Base-by-base conservation (phyloP, 1,140 invertebrate genomes). In the Calliopsis andreniformis region DNA sequence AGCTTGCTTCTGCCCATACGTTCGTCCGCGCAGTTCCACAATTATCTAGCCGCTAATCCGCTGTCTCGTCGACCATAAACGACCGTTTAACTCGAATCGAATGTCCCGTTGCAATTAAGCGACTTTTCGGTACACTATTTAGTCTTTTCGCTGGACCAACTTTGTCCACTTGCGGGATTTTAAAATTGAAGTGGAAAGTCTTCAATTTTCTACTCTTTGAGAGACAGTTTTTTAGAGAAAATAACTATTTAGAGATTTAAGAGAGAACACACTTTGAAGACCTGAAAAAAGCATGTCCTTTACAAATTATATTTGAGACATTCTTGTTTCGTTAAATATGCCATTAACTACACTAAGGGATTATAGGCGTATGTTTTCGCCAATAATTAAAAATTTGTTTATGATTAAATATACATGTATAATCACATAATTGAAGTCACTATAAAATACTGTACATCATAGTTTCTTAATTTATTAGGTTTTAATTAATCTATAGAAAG, bases 21-120 rank as follows among this genome's bases (percentile, higher is more conserved):
- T 53, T 39, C 49, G 43, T 82, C 51, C 39, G 53, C 14, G 20
- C 42, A 42, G 49, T 55, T 75, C 53, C 67, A 47, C 75, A 82
- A 83, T 66, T 76, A 79, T 62, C 82, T 23, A 70, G 7, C 70
- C 56, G 55, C 58, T 45, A 68, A 69, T 79, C 59, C 70, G 72
- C 71, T 83, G 78, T 83, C 76, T 82, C 81, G 47, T 35, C 39
- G 62, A 56, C 75, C 76, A 80, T 83, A 80, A 75, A 66, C 71
- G 70, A 58, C 16, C 76, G 45, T 83, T 83, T 71, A 79, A 71
- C 78, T 75, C 55, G 64, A 58, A 76, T 66, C 53, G 53, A 49
- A 18, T 66, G 53, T 53, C 32, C 80, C 49, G 80, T 55, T 45
- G 82, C 71, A 45, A 70, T 69, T 80, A 73, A 73, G 71, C 67